phyloP scores from a whole-genome alignment of 1,140 invertebrate genomes.

The Meloidogyne chitwoodi region DNA sequence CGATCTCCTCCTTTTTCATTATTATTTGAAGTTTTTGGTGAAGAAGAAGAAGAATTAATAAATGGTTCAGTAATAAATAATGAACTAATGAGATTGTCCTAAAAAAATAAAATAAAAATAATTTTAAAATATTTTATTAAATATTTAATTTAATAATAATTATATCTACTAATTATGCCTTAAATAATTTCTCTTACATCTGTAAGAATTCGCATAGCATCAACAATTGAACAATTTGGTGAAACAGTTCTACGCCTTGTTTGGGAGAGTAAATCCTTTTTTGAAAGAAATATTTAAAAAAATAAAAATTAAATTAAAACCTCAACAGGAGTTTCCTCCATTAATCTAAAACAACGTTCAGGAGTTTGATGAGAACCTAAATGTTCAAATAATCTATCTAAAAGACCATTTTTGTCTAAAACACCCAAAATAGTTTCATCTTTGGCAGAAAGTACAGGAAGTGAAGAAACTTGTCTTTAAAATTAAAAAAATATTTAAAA shows the following conservation, averaged over 20 bases:
- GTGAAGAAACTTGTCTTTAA: conserved; percentile 8
- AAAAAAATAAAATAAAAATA: background rate
- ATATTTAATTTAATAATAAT: too few relatives aligned
- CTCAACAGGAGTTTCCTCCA: conserved; percentile 28
- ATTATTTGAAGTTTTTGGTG: background rate
- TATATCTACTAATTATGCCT: too few relatives aligned
- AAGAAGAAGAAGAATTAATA: background rate
- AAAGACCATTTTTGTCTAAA: conserved; percentile 25
- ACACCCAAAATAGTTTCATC: conserved; percentile 12
- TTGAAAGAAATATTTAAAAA: background rate
- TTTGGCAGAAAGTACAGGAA: background rate
- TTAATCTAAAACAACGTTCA: conserved; percentile 22
- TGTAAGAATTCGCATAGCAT: conserved; percentile 18
- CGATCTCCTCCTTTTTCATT: background rate
- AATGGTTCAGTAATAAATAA: conserved; percentile 24
- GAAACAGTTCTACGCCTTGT: conserved; percentile 20
- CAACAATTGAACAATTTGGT: conserved; percentile 9
- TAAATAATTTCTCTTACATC: conserved; percentile 2
- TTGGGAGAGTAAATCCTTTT: conserved; percentile 2
- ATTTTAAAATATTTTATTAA: background rate
- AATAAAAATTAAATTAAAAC: conserved; percentile 4
- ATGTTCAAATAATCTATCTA: conserved; percentile 21
- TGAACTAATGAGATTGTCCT: conserved; percentile 35
- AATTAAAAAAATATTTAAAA: background rate
- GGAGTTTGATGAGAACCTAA: conserved; percentile 7